These are phyloP conservation scores for Drosophila kambysellisi DNA, from an alignment of 2,888 invertebrate species.

Conservation along the genomic window DNA sequence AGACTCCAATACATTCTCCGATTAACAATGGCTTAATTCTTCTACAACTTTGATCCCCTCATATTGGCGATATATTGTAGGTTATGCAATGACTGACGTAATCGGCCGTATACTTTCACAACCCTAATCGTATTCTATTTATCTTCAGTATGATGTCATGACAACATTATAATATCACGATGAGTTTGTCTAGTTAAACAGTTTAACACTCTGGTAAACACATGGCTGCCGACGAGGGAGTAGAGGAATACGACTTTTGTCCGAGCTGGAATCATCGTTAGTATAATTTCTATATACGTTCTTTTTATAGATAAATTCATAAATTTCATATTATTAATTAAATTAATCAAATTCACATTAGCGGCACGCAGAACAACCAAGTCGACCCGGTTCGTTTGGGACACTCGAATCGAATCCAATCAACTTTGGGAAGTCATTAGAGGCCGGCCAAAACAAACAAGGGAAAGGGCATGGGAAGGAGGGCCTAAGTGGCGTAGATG, in stretches of 20 bases:
- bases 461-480: background rate
- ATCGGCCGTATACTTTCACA: slow-evolving; percentile 34
- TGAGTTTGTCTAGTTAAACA: slow-evolving; percentile 43
- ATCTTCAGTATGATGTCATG: slow-evolving; percentile 37
- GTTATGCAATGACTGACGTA: slow-evolving; percentile 48
- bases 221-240: slow-evolving; percentile 11
- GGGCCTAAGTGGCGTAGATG: background rate
- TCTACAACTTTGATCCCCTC: background rate
- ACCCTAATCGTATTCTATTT: slow-evolving; percentile 9
- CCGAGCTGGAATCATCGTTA: slow-evolving; percentile 25
- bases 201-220: slow-evolving; percentile 54
- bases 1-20: background rate
- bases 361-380: slow-evolving; percentile 48
- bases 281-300: slow-evolving; percentile 24
- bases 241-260: background rate
- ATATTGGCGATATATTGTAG: background rate
- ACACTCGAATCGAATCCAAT: slow-evolving; percentile 49
- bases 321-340: slow-evolving; percentile 68
- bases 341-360: slow-evolving; percentile 78
- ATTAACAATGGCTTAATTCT: background rate
- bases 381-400: slow-evolving; percentile 17
- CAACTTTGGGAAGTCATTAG: slow-evolving; percentile 44
- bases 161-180: slow-evolving; percentile 13
- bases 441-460: slow-evolving; percentile 30
- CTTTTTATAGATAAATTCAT: slow-evolving; percentile 42